These are phyloP conservation scores for Hydraecia micacea DNA, from an alignment of 2,888 invertebrate species.

Conservation along the genomic window DNA sequence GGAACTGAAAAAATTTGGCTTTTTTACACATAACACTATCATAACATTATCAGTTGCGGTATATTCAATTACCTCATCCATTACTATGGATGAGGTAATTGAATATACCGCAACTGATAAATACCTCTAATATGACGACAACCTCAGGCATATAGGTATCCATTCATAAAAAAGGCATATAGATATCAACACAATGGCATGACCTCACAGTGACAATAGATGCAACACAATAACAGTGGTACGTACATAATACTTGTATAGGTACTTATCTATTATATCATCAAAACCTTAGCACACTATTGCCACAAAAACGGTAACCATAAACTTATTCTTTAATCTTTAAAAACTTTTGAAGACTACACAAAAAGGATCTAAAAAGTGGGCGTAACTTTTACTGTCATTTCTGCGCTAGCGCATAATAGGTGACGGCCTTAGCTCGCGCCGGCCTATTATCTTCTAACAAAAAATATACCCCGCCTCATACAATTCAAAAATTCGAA, in stretches of 20 bases:
- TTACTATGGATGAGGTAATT: not conserved
- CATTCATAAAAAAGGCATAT: too few species aligned
- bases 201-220: conserved; percentile 21
- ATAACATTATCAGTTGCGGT: too few species aligned
- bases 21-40: not conserved
- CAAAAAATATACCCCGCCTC: conserved; percentile 75
- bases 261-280: conserved; percentile 44
- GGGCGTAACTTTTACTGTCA: conserved; percentile 89
- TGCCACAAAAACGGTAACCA: conserved; percentile 69
- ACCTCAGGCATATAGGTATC: not conserved
- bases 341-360: conserved; percentile 86
- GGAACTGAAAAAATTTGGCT: not conserved
- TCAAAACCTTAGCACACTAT: conserved; percentile 38
- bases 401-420: conserved; percentile 83
- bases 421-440: conserved; percentile 81
- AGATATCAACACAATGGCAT: conserved; percentile 3
- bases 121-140: not conserved
- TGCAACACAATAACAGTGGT: conserved; percentile 42
- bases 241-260: conserved; percentile 51
- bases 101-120: not conserved
- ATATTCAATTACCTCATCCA: too few species aligned
- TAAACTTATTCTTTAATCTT: conserved; percentile 86
- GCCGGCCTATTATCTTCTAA: conserved; percentile 83
- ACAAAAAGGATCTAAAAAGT: conserved; percentile 88
- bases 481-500: conserved; percentile 81